Evolutionary conservation across 2,797 vertebrate species (phyloP), one percentile per base, ranked within the genome.

Genomic region (Rhynchotus rufescens): DNA sequence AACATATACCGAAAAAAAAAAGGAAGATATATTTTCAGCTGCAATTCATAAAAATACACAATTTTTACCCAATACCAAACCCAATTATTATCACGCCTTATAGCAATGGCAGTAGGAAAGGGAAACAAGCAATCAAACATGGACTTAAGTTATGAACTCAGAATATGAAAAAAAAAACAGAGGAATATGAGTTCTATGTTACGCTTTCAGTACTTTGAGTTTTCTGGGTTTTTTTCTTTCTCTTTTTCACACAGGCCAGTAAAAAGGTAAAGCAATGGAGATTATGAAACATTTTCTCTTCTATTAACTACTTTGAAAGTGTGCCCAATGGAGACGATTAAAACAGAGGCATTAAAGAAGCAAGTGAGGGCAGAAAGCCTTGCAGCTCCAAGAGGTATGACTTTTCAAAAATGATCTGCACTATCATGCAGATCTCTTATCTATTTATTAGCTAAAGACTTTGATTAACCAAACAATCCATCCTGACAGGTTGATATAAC

Each of bases 391-490:
- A 60, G 6, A 44, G 36, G 59, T 16, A 20, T 2, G 3, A 52
- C 40, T 86, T 68, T 89, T 93, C 75, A 62, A 34, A 92, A 89
- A 84, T 66, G 56, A 76, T 73, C n/a, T 6, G 52, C 25, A 51
- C 38, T 23, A 12, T 83, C 91, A 86, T 74, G 80, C 60, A 92
- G 90, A 84, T 20, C 6, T 78, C 64, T 36, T 57, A 51, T n/a
- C 17, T 51, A 61, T 9, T 71, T 20, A 93, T 87, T 86, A 80
- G 87, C 56, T 94, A 93, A 75, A 26, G 68, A 42, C 71, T 92
- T 84, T 9, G 62, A 92, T 86, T 89, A 73, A 84, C 51, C 66
- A 80, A 60, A 62, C 89, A 93, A 34, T 86, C 77, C 38, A 34
- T 86, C 77, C 38, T 78, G 47, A 88, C 65, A 21, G 49, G 83